Conservation (phyloP, 1,140 invertebrate genomes). For the Aphidius gifuensis region DNA sequence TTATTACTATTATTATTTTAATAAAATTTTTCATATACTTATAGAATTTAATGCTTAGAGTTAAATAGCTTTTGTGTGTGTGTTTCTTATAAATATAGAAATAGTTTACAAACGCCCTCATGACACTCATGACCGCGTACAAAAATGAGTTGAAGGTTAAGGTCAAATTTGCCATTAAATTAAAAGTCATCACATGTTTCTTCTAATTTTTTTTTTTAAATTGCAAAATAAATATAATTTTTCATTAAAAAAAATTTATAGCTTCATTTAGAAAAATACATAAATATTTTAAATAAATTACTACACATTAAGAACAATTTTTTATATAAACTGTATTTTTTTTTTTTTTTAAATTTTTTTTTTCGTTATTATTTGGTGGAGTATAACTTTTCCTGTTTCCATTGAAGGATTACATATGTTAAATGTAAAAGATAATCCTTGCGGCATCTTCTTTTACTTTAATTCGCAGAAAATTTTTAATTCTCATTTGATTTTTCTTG, state of each 20-base stretch:
- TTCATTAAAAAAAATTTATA: neutral
- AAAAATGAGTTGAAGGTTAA: slow-evolving; percentile 25
- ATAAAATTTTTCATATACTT: neutral
- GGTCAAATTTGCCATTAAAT: slow-evolving; percentile 14
- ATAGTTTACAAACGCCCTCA: slow-evolving; percentile 26
- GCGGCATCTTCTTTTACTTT: neutral
- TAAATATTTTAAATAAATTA: neutral
- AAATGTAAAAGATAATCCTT: no score
- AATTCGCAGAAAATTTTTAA: neutral
- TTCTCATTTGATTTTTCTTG: neutral
- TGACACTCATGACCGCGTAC: slow-evolving; percentile 13
- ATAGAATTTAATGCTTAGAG: neutral
- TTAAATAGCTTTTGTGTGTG: neutral
- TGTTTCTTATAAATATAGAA: slow-evolving; percentile 26
- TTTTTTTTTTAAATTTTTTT: neutral
- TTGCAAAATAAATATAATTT: neutral
- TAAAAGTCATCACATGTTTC: neutral
- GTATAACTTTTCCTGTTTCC: no score
- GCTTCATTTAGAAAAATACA: neutral
- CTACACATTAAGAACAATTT: neutral
- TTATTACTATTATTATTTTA: no score
- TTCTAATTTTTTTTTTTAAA: slow-evolving; percentile 2
- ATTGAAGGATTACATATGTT: no score
- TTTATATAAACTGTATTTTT: neutral
- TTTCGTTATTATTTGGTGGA: no score